Base-by-base conservation (phyloP, 2,888 invertebrate genomes). In the Catotricha subobsoleta region DNA sequence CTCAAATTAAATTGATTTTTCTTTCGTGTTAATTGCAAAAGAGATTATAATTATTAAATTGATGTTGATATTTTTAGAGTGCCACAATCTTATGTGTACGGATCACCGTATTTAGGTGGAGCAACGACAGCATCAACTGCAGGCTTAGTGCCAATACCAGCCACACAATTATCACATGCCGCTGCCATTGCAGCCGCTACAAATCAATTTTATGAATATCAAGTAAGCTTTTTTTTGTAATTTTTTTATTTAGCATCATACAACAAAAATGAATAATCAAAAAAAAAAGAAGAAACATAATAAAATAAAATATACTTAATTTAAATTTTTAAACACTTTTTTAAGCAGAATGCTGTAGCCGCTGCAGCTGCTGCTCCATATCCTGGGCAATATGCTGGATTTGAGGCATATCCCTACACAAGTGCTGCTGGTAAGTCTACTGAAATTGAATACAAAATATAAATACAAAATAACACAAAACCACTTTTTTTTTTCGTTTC, bases 141-240 rank as follows among this genome's bases (percentile, higher is more conserved):
- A 15, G 77, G 80, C 41, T 59, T 78, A 51, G 72, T 82, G 49
- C 76, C 76, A 50, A 64, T 77, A 51, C 76, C 74, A 45, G 64
- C 68, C 23, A 62, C 67, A 21, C 78, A 77, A 54, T 60, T 78
- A 52, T 74, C 74, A 52, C 78, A 78, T 55, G 80, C 80, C 1
- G 80, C 80, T 8, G 80, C 80, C 1, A 70, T 81, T 42, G 80
- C 80, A 10, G 81, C 81, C 1, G 81, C 80, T n/a, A 67, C 71
- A 38, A 77, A 78, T 52, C 80, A 83, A 55, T 74, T 82, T 55
- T 82, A 82, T 57, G 81, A 82, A 65, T 82, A 83, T 61, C 82
- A 82, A 54, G 53, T 53, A 30, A 31, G 30, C 30, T 6, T 29
- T 19, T 28, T 6, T 9, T 30, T 6, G n/a, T n/a, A n/a, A n/a